Evolutionary conservation across 2,888 invertebrate species (phyloP).

Genomic region (Venustoraphidia nigricollis): DNA sequence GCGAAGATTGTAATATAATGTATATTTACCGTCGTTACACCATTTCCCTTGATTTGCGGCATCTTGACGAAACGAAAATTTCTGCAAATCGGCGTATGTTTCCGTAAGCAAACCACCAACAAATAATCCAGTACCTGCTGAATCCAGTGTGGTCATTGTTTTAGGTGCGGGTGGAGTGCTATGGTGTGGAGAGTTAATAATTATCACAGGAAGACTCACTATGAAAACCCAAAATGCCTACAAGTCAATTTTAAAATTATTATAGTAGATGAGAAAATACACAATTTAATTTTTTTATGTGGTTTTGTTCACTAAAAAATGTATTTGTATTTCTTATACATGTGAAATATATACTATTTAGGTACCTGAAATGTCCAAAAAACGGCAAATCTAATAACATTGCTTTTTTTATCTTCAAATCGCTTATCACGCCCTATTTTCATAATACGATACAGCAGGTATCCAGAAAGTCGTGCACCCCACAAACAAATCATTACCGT

Average conservation of each 20-base stretch:
- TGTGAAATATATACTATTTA: not conserved
- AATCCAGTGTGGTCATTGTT: conserved; percentile 77
- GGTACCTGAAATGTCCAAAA: conserved; percentile 82
- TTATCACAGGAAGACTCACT: conserved; percentile 82
- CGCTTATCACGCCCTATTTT: conserved; percentile 83
- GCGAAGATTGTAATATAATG: not conserved
- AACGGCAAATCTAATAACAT: conserved; percentile 75
- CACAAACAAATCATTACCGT: conserved; percentile 77
- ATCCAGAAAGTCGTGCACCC: conserved; percentile 75
- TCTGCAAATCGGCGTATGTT: conserved; percentile 84
- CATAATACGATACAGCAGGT: conserved; percentile 77
- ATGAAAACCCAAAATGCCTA: conserved; percentile 84
- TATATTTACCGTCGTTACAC: conserved; percentile 67
- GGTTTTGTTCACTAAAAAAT: not conserved
- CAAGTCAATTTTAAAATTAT: conserved; percentile 13
- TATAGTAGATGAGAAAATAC: conserved; percentile 1
- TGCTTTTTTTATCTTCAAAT: conserved; percentile 78
- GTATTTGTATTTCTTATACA: not conserved
- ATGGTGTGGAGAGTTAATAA: conserved; percentile 74
- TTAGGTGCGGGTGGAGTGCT: conserved; percentile 60
- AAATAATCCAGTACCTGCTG: conserved; percentile 72
- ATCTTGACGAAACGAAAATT: conserved; percentile 80
- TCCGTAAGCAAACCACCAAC: conserved; percentile 74
- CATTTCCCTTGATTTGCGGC: conserved; percentile 80
- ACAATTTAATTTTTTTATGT: not conserved